These are phyloP conservation scores for Athene cunicularia DNA, from an alignment of 2,113 vertebrate species.

Conservation along the genomic window DNA sequence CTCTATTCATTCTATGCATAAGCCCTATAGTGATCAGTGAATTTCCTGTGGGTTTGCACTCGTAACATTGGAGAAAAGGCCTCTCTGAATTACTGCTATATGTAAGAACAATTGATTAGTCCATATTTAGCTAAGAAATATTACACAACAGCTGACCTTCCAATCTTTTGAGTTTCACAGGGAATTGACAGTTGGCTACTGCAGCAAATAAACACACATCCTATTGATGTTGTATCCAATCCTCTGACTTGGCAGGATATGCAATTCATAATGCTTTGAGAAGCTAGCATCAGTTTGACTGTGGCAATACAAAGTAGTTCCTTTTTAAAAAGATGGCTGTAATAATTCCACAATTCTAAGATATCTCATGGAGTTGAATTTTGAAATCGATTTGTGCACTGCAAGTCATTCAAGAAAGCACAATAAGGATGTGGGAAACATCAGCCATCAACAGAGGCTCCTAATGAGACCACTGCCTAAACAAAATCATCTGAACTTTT, in stretches of 20 bases:
- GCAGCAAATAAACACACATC: conserved; percentile 64
- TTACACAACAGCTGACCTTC: neutral
- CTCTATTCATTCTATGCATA: neutral
- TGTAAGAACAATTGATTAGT: neutral
- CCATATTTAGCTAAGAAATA: neutral
- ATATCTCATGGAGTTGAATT: neutral
- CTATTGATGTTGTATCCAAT: conserved; percentile 76
- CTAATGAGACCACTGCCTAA: neutral
- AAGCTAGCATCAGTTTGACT: neutral
- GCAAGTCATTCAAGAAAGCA: neutral
- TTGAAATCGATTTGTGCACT: neutral
- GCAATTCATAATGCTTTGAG: neutral
- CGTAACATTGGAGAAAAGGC: neutral
- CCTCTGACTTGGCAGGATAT: conserved; percentile 57
- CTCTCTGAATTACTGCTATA: neutral
- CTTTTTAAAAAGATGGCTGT: neutral
- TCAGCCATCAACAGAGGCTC: neutral
- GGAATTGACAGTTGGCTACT: conserved; percentile 71
- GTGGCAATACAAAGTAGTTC: neutral
- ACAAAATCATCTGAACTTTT: neutral
- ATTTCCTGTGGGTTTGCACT: neutral
- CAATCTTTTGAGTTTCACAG: conserved; percentile 74
- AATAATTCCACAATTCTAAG: neutral
- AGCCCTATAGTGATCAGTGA: neutral
- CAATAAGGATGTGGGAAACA: neutral